Base-by-base conservation (phyloP, 2,113 vertebrate genomes). In the Trochalopteron elliotii region DNA sequence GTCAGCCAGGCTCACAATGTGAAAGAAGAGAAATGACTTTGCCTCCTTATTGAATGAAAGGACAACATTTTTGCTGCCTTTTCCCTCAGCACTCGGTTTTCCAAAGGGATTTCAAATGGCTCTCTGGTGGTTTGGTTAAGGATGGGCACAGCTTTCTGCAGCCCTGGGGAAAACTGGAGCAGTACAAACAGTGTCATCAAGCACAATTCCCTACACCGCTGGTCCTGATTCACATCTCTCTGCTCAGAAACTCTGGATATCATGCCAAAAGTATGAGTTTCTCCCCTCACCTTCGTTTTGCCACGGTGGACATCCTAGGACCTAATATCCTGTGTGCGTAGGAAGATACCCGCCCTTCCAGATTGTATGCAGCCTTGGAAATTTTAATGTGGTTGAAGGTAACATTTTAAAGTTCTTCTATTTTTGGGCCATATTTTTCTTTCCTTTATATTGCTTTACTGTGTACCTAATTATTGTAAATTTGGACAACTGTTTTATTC, bases 161-260 rank as follows among this genome's bases (percentile, higher is more conserved):
- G 33, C 55, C 16, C 33, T 31, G 12, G 14, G 21, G 42, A 87
- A 79, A 79, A 9, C 9, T 4, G 12, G 19, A 76, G 49, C 15
- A 50, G 18, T 5, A 57, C 49, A 57, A 79, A 25, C 5, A 0
- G 3, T 53, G 30, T 22, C 5, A 27, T 33, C 22, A 47, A 87
- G 14, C 17, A 24, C 12, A 22, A 0, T 49, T 83, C 3, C 15
- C 22, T 30, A 6, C 11, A 3, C 12, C 35, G 60, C 12, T 23
- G 10, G 33, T 64, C 33, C 30, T 1, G 6, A 42, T 15, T 68
- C 18, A 12, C 7, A 13, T 19, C 19, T 16, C 21, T 35, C 24
- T 52, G 12, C 40, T 87, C 39, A 75, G 76, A 94, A 74, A 6
- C 19, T 50, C 4, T 11, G 11, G 18, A 2, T 45, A 13, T 35